Evolutionary conservation across 2,113 vertebrate genomes (phyloP).

Genomic region (Nansenia antarctica): DNA sequence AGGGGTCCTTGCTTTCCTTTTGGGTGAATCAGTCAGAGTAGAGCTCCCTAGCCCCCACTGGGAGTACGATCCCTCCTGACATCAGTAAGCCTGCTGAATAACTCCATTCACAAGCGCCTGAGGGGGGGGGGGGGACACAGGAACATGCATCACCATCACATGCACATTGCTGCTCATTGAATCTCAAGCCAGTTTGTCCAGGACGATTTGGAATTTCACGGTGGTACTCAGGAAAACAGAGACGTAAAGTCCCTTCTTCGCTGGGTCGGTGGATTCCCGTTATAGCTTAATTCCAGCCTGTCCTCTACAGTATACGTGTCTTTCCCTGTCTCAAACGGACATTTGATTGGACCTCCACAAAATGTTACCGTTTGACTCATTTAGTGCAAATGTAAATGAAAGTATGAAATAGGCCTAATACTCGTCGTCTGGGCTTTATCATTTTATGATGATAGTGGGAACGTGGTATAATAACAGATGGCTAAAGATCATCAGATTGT

Average conservation of each 20-base stretch:
- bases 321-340: not conserved
- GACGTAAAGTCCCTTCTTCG: conserved; percentile 12
- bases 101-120: conserved; percentile 37
- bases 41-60: not conserved
- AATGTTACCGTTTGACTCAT: not conserved
- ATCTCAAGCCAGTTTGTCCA: conserved; percentile 35
- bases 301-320: not conserved
- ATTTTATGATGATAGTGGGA: not conserved
- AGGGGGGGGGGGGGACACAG: conserved; percentile 22
- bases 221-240: conserved; percentile 24
- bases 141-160: conserved; percentile 42
- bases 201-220: conserved; percentile 32
- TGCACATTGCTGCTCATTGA: conserved; percentile 35
- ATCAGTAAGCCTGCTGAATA: conserved; percentile 42
- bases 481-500: conserved; percentile 18
- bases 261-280: not conserved
- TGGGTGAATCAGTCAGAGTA: conserved; percentile 1
- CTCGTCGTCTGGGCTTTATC: not conserved
- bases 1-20: not conserved
- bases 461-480: conserved; percentile 22
- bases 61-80: conserved; percentile 7
- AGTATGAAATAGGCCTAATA: not conserved
- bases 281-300: not conserved
- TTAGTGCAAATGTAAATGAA: not conserved
- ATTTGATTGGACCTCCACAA: not conserved